phyloP scores from a whole-genome alignment of 2,113 vertebrate species.

The Oceanites oceanicus region DNA sequence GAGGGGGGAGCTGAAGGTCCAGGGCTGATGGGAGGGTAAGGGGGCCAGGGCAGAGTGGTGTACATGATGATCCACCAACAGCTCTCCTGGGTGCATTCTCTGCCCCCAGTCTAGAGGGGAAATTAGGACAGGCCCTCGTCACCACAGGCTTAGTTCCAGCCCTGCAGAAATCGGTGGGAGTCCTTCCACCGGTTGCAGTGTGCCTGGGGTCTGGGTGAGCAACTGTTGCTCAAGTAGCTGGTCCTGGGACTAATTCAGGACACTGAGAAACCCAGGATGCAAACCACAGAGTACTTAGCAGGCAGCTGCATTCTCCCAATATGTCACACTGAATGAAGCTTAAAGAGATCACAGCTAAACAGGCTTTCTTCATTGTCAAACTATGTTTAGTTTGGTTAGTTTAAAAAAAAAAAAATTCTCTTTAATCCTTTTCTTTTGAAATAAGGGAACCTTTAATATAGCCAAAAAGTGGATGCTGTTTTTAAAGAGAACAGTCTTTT shows the following conservation, averaged over 20 bases:
- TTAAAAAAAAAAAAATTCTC: not conserved
- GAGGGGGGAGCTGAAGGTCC: not conserved
- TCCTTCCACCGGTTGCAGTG: not conserved
- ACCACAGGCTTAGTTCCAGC: not conserved
- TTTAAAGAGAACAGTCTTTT: slow-evolving; percentile 30
- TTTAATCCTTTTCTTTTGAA: slow-evolving; percentile 46
- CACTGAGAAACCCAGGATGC: not conserved
- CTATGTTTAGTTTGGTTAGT: not conserved
- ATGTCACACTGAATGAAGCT: not conserved
- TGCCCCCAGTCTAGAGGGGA: not conserved
- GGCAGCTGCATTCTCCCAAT: not conserved
- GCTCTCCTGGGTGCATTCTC: accelerated
- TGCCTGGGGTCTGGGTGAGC: not conserved
- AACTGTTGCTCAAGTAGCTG: not conserved
- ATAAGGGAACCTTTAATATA: slow-evolving; percentile 16
- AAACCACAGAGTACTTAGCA: not conserved
- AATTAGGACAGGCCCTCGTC: accelerated
- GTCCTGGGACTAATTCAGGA: not conserved
- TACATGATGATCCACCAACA: not conserved
- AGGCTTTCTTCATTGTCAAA: not conserved
- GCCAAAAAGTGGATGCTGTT: not conserved
- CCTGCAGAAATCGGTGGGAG: not conserved
- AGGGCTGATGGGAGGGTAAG: not conserved
- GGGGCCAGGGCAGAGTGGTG: not conserved
- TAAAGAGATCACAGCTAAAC: not conserved